phyloP scores from a whole-genome alignment of 2,113 vertebrate species.

The Elgaria multicarinata region DNA sequence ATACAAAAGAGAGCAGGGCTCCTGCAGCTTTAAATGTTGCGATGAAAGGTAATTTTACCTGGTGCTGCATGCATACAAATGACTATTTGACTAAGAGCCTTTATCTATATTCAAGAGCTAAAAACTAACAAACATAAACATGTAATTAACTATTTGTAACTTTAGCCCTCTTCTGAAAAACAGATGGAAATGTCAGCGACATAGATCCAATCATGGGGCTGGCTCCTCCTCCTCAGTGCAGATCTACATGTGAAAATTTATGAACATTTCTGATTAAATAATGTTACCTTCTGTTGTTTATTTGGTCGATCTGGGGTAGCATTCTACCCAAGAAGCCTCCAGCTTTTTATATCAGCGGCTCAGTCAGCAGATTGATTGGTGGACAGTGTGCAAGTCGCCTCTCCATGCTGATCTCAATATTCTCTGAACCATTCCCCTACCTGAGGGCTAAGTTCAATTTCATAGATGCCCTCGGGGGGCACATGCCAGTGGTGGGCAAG shows the following conservation, averaged over 20 bases:
- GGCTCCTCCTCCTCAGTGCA: neutral
- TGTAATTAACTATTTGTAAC: too few species aligned
- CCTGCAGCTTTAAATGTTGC: too few species aligned
- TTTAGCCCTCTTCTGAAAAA: neutral
- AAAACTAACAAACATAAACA: neutral
- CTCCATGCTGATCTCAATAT: neutral
- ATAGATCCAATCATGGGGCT: neutral
- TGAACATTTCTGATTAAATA: neutral
- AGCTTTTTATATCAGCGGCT: neutral
- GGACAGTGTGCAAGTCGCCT: neutral
- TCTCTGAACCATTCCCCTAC: neutral
- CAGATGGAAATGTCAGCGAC: neutral
- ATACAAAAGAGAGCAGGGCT: too few species aligned
- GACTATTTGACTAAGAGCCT: neutral
- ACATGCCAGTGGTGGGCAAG: too few species aligned
- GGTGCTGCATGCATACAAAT: too few species aligned
- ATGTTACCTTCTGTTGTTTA: neutral
- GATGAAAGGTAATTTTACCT: too few species aligned
- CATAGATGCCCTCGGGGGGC: too few species aligned
- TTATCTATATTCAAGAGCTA: neutral
- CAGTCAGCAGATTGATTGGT: too few species aligned
- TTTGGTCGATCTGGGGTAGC: neutral
- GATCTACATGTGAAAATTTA: neutral
- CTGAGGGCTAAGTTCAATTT: too few species aligned
- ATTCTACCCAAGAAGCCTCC: neutral